Base-by-base conservation (phyloP, 2,888 invertebrate genomes). In the Tetramorium bicarinatum region DNA sequence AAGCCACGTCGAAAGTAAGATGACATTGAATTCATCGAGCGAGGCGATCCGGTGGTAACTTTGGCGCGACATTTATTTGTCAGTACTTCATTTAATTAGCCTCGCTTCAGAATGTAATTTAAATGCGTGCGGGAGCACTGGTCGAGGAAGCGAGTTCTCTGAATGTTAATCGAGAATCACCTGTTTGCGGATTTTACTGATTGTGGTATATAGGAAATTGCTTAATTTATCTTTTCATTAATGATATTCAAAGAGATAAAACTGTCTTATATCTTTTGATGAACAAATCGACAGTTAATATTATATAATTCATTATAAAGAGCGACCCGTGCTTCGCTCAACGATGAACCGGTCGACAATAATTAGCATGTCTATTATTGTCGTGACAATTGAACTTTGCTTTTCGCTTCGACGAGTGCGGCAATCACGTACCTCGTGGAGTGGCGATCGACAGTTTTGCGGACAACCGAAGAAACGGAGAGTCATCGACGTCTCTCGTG, bases 11-110 rank as follows among this genome's bases (percentile, higher is more conserved):
- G 47, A 34, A 21, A 69, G 59, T 47, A 79, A 79, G 9, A 11
- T 59, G 71, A 71, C 79, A 79, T 80, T 80, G 79, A 72, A 49
- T 47, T 3, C n/a, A 72, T 80, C 44, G 79, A 79, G 77, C 59
- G 56, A 69, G 8, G 11, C 47, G 15, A 44, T 18, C 3, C 34
- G 21, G 18, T 38, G 15, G 25, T 6, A 59, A 18, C 13, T 61
- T 80, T 44, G 18, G 21, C 38, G 47, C 47, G 25, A 34, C 11
- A 38, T 79, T 79, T n/a, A 15, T 79, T 79, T 59, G 13, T 18
- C 34, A 11, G 1, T 21, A 15, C 3, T 59, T 79, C 3, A n/a
- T 71, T 79, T 47, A 71, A 59, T 59, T 47, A 41, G 4, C 44
- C 15, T 56, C 8, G 13, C 18, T 38, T 18, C n/a, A 77, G 34